These are phyloP conservation scores for Lycaena phlaeas DNA, from an alignment of 2,888 invertebrate genomes.

Conservation along the genomic window DNA sequence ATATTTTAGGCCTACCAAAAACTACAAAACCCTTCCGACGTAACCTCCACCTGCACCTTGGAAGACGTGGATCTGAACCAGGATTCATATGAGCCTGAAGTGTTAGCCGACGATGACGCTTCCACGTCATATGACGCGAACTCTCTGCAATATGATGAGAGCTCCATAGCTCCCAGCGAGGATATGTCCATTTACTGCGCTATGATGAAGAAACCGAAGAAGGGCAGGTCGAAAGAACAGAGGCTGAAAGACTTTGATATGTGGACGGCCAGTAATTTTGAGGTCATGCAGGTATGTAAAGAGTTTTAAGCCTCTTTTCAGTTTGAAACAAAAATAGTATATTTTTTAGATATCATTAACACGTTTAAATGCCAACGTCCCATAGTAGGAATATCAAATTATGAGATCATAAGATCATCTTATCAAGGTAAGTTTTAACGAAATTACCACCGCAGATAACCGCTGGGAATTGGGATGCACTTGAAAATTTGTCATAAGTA, in stretches of 20 bases:
- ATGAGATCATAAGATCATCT: too few relatives aligned
- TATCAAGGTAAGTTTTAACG: too few relatives aligned
- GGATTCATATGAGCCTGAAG: constrained; percentile 23
- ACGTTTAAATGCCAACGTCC: too few relatives aligned
- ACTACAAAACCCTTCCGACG: constrained; percentile 29
- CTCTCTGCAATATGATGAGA: constrained; percentile 33
- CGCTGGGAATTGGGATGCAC: too few relatives aligned
- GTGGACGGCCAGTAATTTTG: constrained; percentile 56
- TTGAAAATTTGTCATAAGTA: too few relatives aligned
- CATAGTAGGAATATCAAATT: too few relatives aligned
- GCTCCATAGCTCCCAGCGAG: constrained; percentile 45
- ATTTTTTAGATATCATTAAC: too few relatives aligned
- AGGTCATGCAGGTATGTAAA: constrained; percentile 50
- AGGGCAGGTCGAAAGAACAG: constrained; percentile 33
- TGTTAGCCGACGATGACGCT: constrained; percentile 28
- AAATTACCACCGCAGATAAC: too few relatives aligned
- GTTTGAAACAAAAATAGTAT: background rate
- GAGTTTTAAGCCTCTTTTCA: background rate
- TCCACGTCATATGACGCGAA: constrained; percentile 48
- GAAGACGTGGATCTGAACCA: constrained; percentile 23
- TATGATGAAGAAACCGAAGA: constrained; percentile 46
- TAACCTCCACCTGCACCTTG: constrained; percentile 37
- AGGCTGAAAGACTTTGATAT: constrained; percentile 48
- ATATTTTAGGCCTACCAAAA: constrained; percentile 28
- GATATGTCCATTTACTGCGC: constrained; percentile 48